These are phyloP conservation scores for Helarctos malayanus DNA, from an alignment of 2,797 vertebrate species.

Conservation along the genomic window DNA sequence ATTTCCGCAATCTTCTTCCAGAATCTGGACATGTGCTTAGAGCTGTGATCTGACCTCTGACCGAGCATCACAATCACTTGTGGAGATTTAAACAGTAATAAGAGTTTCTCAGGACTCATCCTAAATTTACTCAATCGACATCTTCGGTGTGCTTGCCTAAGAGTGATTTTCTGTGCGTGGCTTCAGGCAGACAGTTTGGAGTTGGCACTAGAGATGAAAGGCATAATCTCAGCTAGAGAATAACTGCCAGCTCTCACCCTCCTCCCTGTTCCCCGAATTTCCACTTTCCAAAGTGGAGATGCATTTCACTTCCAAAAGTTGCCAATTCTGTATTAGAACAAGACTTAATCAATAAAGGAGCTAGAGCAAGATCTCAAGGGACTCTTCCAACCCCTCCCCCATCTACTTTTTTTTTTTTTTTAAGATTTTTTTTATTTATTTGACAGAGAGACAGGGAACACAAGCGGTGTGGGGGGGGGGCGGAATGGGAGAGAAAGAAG, in stretches of 20 bases:
- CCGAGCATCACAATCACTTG: background rate
- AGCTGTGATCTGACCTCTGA: background rate
- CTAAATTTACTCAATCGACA: background rate
- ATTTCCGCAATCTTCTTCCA: background rate
- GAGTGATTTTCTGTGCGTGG: background rate
- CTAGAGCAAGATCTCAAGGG: background rate
- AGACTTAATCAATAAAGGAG: background rate
- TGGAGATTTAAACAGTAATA: background rate
- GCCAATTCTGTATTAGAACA: conserved; percentile 20
- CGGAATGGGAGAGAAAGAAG: too few species aligned
- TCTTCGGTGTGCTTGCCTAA: background rate
- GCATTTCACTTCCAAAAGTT: background rate
- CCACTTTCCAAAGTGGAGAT: background rate
- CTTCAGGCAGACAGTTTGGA: background rate
- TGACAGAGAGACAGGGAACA: too few species aligned
- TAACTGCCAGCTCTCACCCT: background rate
- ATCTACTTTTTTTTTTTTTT: background rate
- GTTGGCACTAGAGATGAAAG: conserved; percentile 30
- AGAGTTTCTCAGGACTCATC: background rate
- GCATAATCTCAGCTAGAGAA: background rate
- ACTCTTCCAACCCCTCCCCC: background rate
- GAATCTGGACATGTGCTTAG: background rate
- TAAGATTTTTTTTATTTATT: too few species aligned
- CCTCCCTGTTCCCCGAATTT: background rate
- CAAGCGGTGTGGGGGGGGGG: too few species aligned